Base-by-base conservation (phyloP, 2,888 invertebrate genomes). In the Crepidodera aurea region DNA sequence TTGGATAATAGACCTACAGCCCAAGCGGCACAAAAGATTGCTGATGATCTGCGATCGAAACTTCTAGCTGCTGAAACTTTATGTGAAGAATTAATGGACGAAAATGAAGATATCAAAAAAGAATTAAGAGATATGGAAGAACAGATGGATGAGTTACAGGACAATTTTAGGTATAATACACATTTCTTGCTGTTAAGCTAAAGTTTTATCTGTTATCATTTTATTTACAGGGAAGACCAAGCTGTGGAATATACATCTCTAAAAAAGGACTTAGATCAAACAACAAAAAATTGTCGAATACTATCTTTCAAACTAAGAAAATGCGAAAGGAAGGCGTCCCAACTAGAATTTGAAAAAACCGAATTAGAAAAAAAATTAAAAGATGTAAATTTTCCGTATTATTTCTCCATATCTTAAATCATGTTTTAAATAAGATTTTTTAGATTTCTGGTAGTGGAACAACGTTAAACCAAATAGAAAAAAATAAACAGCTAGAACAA, bases 91-190 rank as follows among this genome's bases (percentile, higher is more conserved):
- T 83, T 97, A 40, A 94, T 95, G 91, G 96, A 97, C 75, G 97
- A 98, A 82, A 98, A 97, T 82, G 93, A 95, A 76, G 92, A 93
- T 69, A 92, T 96, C 83, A 94, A 96, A 78, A 92, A 93, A 71
- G 98, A 98, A 80, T 86, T 98, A 55, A 84, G 92, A 29, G 96
- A 96, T 75, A 85, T 98, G 75, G 97, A 97, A 78, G 93, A 95
- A 68, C 99, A 99, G 83, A 96, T 99, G 82, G 98, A 99, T 77
- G 99, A 99, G 82, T 91, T 99, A 90, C 98, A 98, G 79, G 98
- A 98, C 78, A 94, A 93, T 78, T 96, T 95, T 80, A 88, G 92
- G 85, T 89, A 64, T 29, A 7, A 25, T 10, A 27, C 7, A 40
- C 53, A 4, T 22, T 22, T 22, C 3, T 22, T 4, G 22, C 6